Evolutionary conservation across 1,140 invertebrate genomes (phyloP), one percentile per base, ranked within the genome.

Genomic region (Musca vetustissima): DNA sequence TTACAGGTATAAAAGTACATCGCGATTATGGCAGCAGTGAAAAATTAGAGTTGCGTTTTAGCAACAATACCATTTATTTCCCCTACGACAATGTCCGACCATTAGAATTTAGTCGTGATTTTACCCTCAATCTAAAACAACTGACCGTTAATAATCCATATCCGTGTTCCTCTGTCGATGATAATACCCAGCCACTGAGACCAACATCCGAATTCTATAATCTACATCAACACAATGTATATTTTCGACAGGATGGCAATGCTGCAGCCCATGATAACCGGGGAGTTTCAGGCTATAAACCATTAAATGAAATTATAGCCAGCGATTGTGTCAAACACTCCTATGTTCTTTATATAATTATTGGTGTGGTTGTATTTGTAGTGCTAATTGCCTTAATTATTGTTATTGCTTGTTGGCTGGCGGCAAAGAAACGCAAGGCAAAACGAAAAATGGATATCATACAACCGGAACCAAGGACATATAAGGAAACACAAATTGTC

Each of bases 401-500:
- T 61, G 80, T 74, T 3, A 1, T 76, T 21, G 19, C 74, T 0
- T 74, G 74, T 82, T 73, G 79, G 80, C 59, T 82, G 53, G 3
- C 73, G 9, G 78, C 73, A 64, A 69, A 80, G 80, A 72, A 83
- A 76, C 70, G 81, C 76, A 69, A 70, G 43, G 84, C 84, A 64
- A 85, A 84, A 65, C 82, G 85, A 75, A 84, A 86, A 74, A 71
- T 86, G 74, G 81, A 87, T 79, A 84, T 93, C 80, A 89, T 93
- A 32, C 87, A 93, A 70, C 92, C 92, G 0, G 92, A 93, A 67
- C 89, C 91, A 1, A 87, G 90, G 75, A 89, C 91, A 14, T 94
- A 94, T 81, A 86, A 89, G 75, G 92, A 94, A 82, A 93, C 92
- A 3, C 92, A 94, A 81, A 88, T 94, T 74, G 90, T 93, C 80